phyloP scores from a whole-genome alignment of 2,888 invertebrate species.

The Polyploca ridens region DNA sequence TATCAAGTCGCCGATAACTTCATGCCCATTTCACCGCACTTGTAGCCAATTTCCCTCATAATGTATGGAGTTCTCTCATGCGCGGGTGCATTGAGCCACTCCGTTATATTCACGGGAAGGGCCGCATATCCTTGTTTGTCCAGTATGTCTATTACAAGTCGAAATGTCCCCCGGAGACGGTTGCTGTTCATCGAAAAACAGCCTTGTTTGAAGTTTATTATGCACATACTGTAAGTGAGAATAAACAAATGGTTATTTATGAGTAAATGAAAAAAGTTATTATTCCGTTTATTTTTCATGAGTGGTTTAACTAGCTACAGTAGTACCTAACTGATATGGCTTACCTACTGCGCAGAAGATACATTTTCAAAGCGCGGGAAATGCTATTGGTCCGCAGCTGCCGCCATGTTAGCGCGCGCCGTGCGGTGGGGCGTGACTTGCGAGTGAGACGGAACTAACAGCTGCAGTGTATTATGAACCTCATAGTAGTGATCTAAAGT shows the following conservation, averaged over 20 bases:
- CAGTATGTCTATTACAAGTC: constrained; percentile 81
- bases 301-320: too few species aligned
- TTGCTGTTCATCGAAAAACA: constrained; percentile 86
- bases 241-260: constrained; percentile 16
- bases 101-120: constrained; percentile 79
- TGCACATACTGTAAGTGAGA: constrained; percentile 80
- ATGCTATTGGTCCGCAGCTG: too few species aligned
- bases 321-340: too few species aligned
- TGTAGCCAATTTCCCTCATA: constrained; percentile 79
- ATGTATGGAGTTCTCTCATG: constrained; percentile 87
- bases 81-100: constrained; percentile 82
- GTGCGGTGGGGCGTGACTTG: too few species aligned
- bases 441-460: too few species aligned
- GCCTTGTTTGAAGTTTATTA: constrained; percentile 79
- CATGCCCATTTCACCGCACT: constrained; percentile 78
- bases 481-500: too few species aligned
- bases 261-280: too few species aligned
- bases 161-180: constrained; percentile 79
- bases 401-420: too few species aligned
- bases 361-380: too few species aligned
- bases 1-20: constrained; percentile 61
- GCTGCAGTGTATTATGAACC: too few species aligned
- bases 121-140: constrained; percentile 83
- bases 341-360: too few species aligned
- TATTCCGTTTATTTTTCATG: too few species aligned